A percentile compares a stretch with the other conserved stretches of the same genome.
phyloP scores from a whole-genome alignment of 2,888 invertebrate genomes.

The Meganola albula region DNA sequence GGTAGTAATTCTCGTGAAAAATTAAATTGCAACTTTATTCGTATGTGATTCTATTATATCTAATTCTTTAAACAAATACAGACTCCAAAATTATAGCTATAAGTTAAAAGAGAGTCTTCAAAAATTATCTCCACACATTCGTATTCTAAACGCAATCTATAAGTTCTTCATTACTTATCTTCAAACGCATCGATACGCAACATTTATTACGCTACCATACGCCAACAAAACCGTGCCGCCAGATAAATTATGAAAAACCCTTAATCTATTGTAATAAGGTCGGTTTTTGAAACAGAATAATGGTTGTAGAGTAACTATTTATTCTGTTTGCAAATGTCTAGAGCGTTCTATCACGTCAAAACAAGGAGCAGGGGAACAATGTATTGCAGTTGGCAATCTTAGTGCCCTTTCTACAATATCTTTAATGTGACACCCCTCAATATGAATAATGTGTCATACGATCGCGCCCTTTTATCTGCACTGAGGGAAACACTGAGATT shows the following conservation, averaged over 20 bases:
- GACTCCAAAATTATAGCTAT: constrained; percentile 15
- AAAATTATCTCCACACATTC: constrained; percentile 44
- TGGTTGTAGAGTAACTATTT: too few species aligned
- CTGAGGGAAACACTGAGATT: constrained; percentile 53
- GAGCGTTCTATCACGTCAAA: constrained; percentile 72
- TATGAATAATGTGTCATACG: constrained; percentile 75
- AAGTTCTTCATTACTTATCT: constrained; percentile 75
- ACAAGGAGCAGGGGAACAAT: constrained; percentile 70
- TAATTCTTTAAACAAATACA: too few species aligned
- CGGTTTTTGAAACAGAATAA: too few species aligned
- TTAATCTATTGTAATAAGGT: too few species aligned
- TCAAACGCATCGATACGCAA: constrained; percentile 75
- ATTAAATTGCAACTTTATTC: too few species aligned
- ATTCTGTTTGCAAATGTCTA: constrained; percentile 57
- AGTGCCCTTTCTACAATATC: constrained; percentile 76
- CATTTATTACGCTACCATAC: constrained; percentile 66
- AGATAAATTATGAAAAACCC: too few species aligned
- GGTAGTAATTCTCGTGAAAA: too few species aligned
- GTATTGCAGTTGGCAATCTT: constrained; percentile 75
- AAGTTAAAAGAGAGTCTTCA: constrained; percentile 24
- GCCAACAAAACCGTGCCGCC: constrained; percentile 26
- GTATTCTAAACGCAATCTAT: constrained; percentile 59
- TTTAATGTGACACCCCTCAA: constrained; percentile 70
- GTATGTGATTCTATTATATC: too few species aligned
- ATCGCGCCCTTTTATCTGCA: constrained; percentile 68